Conservation (phyloP, 2,888 invertebrate species). For the Belgica antarctica region DNA sequence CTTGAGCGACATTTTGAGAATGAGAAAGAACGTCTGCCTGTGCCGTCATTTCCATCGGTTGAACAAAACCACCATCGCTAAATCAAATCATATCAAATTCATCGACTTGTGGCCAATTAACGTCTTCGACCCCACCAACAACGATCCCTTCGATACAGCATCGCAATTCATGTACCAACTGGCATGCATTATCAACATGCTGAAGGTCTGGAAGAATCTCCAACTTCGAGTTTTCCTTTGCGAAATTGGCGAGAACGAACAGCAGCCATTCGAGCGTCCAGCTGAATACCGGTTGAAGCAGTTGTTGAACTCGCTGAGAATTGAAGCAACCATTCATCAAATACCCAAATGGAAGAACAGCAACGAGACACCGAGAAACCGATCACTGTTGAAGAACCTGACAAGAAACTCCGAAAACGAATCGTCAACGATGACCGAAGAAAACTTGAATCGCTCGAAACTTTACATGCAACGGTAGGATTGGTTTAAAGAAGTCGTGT, state of each 20-base stretch:
- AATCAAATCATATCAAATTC: conserved; percentile 62
- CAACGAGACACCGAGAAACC: conserved; percentile 57
- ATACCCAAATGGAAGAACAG: conserved; percentile 64
- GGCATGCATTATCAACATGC: conserved; percentile 92
- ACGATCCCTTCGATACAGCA: conserved; percentile 83
- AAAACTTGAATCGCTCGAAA: conserved; percentile 56
- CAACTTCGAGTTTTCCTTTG: conserved; percentile 85
- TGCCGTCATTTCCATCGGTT: conserved; percentile 87
- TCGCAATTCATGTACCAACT: conserved; percentile 94
- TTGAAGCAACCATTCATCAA: conserved; percentile 77
- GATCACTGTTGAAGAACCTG: conserved; percentile 52
- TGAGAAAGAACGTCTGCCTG: conserved; percentile 92
- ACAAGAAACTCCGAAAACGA: conserved; percentile 50
- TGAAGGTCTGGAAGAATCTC: conserved; percentile 81
- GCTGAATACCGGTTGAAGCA: conserved; percentile 60
- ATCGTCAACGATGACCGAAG: conserved; percentile 52
- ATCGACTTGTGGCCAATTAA: conserved; percentile 99
- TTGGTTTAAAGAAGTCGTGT: conserved; percentile 39
- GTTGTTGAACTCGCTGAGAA: conserved; percentile 79
- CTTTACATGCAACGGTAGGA: conserved; percentile 58
- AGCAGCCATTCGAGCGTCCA: conserved; percentile 46
- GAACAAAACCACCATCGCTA: conserved; percentile 73
- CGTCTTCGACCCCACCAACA: conserved; percentile 73
- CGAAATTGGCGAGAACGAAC: conserved; percentile 56
- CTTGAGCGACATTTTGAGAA: conserved; percentile 81